Percentiles rank a stretch among this genome's conserved stretches.
Conservation (phyloP, 92 coral and sea anemone species). For the Epizoanthus ramosus region DNA sequence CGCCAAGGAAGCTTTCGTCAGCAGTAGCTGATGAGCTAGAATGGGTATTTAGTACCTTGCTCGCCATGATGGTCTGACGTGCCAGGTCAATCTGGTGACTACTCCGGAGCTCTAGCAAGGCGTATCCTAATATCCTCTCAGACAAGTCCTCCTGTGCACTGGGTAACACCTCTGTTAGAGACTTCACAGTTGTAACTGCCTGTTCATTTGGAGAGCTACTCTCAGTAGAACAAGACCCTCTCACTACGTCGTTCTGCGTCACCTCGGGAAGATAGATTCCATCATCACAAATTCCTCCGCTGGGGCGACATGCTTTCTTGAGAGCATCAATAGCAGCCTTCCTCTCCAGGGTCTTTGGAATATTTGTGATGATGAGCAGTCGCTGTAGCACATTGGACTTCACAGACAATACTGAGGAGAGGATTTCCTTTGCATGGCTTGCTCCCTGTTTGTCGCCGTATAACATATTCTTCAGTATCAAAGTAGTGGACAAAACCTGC, state of each 20-base stretch:
- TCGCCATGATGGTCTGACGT: constrained; percentile 74
- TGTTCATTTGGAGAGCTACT: background rate
- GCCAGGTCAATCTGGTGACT: constrained; percentile 88
- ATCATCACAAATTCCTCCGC: constrained; percentile 81
- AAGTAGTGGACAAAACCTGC: constrained; percentile 51
- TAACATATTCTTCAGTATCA: constrained; percentile 73
- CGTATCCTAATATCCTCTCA: constrained; percentile 72
- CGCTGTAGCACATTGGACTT: constrained; percentile 84
- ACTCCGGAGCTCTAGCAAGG: constrained; percentile 86
- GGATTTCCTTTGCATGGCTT: constrained; percentile 58
- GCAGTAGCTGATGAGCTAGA: constrained; percentile 11
- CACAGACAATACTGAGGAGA: constrained; percentile 72
- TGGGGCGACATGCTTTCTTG: constrained; percentile 84
- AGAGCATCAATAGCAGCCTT: constrained; percentile 76
- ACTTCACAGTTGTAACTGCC: constrained; percentile 26
- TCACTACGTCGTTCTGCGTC: constrained; percentile 10
- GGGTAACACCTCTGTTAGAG: constrained; percentile 57
- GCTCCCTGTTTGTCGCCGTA: constrained; percentile 67
- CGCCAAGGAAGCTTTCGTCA: constrained; percentile 58
- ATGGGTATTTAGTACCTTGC: constrained; percentile 58
- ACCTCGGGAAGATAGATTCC: constrained; percentile 71
- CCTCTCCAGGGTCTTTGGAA: constrained; percentile 68
- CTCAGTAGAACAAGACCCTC: constrained; percentile 12
- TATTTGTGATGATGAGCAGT: constrained; percentile 81
- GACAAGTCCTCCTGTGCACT: constrained; percentile 58